A percentile compares a stretch with the other conserved stretches of the same genome.
These are phyloP conservation scores for Digitonthophagus gazella DNA, from an alignment of 2,888 invertebrate genomes.

Conservation along the genomic window DNA sequence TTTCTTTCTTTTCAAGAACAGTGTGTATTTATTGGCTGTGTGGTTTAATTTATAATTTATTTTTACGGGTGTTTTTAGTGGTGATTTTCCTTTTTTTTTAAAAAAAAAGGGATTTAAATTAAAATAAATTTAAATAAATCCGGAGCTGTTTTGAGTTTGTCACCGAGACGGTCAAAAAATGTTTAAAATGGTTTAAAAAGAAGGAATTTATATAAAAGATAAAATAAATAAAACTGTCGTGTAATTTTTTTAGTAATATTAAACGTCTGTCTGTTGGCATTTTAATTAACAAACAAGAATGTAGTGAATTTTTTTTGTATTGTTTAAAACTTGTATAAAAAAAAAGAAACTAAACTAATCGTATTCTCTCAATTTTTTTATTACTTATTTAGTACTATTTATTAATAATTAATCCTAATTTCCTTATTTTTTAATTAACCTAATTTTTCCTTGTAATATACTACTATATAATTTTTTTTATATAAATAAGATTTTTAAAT, in stretches of 20 bases:
- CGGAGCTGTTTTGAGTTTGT: not conserved
- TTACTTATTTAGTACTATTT: not conserved
- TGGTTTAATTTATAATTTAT: not conserved
- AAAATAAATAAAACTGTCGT: not conserved
- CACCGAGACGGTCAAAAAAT: not conserved
- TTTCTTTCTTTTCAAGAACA: not conserved
- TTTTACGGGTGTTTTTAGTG: not conserved
- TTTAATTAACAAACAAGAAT: not conserved
- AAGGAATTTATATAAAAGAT: not conserved
- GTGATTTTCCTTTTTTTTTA: not conserved
- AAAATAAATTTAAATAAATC: too few relatives aligned
- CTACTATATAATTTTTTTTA: too few relatives aligned
- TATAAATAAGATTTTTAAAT: not conserved
- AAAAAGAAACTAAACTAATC: too few relatives aligned
- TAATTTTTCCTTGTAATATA: not conserved
- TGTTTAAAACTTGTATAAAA: not conserved
- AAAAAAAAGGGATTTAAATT: not conserved
- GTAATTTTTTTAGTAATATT: not conserved
- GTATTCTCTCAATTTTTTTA: not conserved
- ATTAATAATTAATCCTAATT: not conserved
- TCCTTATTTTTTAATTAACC: not conserved
- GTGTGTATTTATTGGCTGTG: not conserved
- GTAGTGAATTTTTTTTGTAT: not conserved
- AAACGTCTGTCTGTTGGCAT: not conserved
- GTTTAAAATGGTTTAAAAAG: not conserved